Conservation (phyloP, 2,113 vertebrate genomes). For the Dipodomys ordii region DNA sequence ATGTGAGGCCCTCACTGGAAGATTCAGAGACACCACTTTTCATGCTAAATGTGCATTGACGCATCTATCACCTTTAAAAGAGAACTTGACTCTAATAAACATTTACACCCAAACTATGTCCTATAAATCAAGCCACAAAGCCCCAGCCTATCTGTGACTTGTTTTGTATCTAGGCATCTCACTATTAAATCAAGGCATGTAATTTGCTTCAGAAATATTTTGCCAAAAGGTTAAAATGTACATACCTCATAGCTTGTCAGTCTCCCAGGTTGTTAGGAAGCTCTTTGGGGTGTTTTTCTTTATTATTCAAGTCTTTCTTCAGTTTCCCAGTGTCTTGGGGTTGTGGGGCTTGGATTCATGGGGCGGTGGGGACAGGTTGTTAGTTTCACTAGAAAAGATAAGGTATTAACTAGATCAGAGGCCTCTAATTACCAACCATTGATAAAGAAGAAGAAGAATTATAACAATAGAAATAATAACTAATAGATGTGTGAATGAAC, state of each 20-base stretch:
- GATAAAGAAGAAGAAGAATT: background rate
- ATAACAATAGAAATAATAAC: background rate
- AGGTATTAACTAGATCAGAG: conserved; percentile 12
- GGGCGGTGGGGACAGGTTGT: background rate
- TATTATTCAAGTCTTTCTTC: conserved; percentile 29
- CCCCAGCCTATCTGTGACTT: conserved; percentile 44
- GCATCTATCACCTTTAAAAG: conserved; percentile 73
- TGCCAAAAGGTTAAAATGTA: conserved; percentile 80
- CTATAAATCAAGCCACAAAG: conserved; percentile 76
- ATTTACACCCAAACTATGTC: conserved; percentile 75
- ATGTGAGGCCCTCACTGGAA: background rate
- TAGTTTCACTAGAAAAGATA: background rate
- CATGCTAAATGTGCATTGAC: conserved; percentile 64
- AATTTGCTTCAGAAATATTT: conserved; percentile 79
- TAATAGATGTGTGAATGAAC: background rate
- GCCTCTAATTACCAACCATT: background rate
- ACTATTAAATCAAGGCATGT: conserved; percentile 74
- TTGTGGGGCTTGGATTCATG: background rate
- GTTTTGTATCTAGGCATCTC: conserved; percentile 56
- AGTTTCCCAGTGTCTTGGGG: background rate
- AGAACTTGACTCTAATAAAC: conserved; percentile 76
- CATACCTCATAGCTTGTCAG: conserved; percentile 53
- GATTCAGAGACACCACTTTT: conserved; percentile 30
- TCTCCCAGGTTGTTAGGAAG: conserved; percentile 30
- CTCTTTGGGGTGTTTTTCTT: background rate